These are phyloP conservation scores for Peromyscus maniculatus DNA, from an alignment of 2,113 vertebrate species.

Conservation along the genomic window DNA sequence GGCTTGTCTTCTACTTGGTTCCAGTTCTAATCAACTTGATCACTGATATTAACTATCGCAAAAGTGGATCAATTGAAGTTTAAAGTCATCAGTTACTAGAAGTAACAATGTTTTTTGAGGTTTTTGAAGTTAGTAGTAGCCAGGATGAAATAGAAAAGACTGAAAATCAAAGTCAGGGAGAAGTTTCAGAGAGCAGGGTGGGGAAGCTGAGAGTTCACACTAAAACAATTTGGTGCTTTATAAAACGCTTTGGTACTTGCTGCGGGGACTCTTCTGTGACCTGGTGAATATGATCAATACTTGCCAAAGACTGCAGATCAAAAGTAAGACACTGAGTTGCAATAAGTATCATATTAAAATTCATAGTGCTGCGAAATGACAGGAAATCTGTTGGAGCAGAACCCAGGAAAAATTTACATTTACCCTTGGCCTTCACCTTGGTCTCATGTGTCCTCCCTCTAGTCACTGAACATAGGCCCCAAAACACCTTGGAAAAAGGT, in stretches of 20 bases:
- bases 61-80: neutral
- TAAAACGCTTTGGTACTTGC: neutral
- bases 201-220: conserved; percentile 48
- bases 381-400: conserved; percentile 58
- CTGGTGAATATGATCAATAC: conserved; percentile 64
- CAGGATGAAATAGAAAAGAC: neutral
- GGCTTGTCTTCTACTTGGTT: neutral
- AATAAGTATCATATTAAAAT: conserved; percentile 73
- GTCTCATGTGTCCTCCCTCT: neutral
- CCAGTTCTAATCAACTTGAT: neutral
- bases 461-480: neutral
- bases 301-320: conserved; percentile 59
- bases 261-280: conserved; percentile 48
- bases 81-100: neutral
- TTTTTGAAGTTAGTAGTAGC: neutral
- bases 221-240: neutral
- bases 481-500: conserved; percentile 17
- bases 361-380: conserved; percentile 54
- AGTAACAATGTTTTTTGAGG: conserved; percentile 33
- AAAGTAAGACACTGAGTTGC: conserved; percentile 61
- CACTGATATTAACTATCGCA: neutral
- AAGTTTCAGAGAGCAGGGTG: neutral
- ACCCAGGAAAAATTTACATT: conserved; percentile 62
- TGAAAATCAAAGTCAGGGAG: conserved; percentile 24
- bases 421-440: conserved; percentile 52